Base-by-base conservation (phyloP, 2,113 vertebrate species). In the Melanotaenia duboulayi region DNA sequence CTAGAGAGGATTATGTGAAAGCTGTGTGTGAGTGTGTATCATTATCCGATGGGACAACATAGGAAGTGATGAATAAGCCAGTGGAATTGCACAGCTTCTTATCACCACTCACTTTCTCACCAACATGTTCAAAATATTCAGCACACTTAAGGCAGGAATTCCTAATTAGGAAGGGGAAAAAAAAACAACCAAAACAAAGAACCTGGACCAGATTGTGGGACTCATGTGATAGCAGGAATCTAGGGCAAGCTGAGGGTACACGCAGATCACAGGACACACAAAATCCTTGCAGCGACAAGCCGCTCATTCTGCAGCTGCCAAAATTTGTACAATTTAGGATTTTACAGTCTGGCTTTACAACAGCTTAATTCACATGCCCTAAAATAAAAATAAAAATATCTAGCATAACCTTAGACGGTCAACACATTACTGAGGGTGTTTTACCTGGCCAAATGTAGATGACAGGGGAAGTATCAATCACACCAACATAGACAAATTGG, bases 221-320 rank as follows among this genome's bases (percentile, higher is more conserved):
- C 51, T 75, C 74, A 81, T 72, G 71, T 79, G 64, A 79, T 28
- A 35, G 55, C 22, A 76, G 35, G 49, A 85, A 71, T 76, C 42
- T 57, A 64, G 69, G 72, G 48, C 76, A 79, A 72, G 8, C 56
- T 72, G 49, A 37, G 32, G 23, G 11, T 32, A 9, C 7, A 7
- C 7, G 32, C 32, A 35, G 8, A 35, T 35, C 32, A 35, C 32
- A 35, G 5, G 32, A 35, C 32, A 28, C 28, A 28, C 6, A 35
- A 35, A 35, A 35, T 35, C 32, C 32, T 35, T 9, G 8, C 32
- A 35, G 32, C 13, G 14, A 32, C 25, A 54, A 40, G 48, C 2
- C 39, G 28, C 17, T 24, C 24, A 50, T 40, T 25, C 9, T 49
- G 46, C 51, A 52, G 63, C 20, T 42, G 17, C 50, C 50, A 46